Conservation (phyloP, 2,797 vertebrate species). For the Silurus aristotelis region DNA sequence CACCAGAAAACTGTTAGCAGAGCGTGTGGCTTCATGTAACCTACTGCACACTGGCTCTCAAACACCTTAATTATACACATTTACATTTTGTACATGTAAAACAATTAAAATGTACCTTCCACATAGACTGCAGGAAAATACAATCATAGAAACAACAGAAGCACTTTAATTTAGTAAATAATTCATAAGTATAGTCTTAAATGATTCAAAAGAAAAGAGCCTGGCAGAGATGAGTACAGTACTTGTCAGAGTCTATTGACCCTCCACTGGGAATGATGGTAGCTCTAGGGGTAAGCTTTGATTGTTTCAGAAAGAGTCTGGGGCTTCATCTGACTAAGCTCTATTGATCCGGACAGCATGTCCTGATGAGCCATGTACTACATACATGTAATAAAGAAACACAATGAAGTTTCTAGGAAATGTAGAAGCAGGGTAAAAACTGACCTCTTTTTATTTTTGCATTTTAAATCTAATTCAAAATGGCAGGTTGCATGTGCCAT, state of each 20-base stretch:
- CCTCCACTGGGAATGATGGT: slow-evolving; percentile 35
- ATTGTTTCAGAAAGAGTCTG: slow-evolving; percentile 43
- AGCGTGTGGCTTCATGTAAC: slow-evolving; percentile 27
- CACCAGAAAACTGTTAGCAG: slow-evolving; percentile 39
- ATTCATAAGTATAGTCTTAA: slow-evolving; percentile 68
- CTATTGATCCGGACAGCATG: slow-evolving; percentile 27
- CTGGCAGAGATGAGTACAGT: slow-evolving; percentile 64
- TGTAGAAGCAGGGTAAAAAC: not conserved
- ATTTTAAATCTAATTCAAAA: not conserved
- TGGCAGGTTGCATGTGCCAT: no score
- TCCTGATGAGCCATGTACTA: slow-evolving; percentile 1
- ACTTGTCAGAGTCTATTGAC: slow-evolving; percentile 45
- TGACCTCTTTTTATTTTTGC: not conserved
- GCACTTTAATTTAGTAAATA: slow-evolving; percentile 64
- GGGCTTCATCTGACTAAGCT: slow-evolving; percentile 9
- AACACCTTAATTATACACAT: no score
- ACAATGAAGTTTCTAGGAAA: not conserved
- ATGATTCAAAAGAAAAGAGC: slow-evolving; percentile 75
- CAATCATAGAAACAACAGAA: slow-evolving; percentile 29
- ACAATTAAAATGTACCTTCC: not conserved
- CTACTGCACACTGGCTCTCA: not conserved
- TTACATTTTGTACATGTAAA: not conserved
- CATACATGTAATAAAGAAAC: not conserved
- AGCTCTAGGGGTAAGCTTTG: slow-evolving; percentile 52
- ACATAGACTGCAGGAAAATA: not conserved